Evolutionary conservation across 2,113 vertebrate species (phyloP).

Genomic region (Macquaria ambigua): DNA sequence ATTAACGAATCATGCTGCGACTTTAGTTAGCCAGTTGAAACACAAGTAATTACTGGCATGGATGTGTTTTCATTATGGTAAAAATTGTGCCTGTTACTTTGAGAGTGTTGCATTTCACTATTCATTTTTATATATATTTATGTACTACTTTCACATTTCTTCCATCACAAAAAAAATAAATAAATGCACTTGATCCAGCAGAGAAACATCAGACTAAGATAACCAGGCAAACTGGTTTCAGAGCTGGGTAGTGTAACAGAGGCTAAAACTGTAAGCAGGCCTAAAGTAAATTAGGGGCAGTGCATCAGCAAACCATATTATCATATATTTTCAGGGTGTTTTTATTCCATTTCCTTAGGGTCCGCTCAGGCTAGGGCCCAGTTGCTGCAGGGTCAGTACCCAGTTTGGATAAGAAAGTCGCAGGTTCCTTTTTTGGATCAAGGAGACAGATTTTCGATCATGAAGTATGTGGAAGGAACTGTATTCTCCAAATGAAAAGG

Average conservation of each 20-base stretch:
- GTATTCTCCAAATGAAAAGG: not conserved
- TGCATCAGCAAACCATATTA: not conserved
- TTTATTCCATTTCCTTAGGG: not conserved
- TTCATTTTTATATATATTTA: not conserved
- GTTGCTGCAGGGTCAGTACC: not conserved
- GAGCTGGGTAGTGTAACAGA: not conserved
- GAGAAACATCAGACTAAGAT: conserved; percentile 2
- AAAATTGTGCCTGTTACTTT: not conserved
- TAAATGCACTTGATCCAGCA: conserved; percentile 6
- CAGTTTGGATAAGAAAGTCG: not conserved
- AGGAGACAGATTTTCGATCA: not conserved
- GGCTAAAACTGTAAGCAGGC: not conserved
- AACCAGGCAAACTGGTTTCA: not conserved
- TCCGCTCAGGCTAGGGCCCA: not conserved
- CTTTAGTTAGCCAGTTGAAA: not conserved
- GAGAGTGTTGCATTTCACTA: not conserved
- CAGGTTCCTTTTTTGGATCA: not conserved
- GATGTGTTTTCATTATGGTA: not conserved
- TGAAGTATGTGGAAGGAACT: not conserved
- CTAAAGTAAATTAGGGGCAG: not conserved
- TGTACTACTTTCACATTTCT: not conserved
- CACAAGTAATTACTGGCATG: not conserved
- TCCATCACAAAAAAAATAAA: not conserved
- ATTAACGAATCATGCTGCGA: conserved; percentile 20
- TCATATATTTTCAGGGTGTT: not conserved